These are phyloP conservation scores for Leptinotarsa juncta DNA, from an alignment of 2,888 invertebrate genomes.

Conservation along the genomic window DNA sequence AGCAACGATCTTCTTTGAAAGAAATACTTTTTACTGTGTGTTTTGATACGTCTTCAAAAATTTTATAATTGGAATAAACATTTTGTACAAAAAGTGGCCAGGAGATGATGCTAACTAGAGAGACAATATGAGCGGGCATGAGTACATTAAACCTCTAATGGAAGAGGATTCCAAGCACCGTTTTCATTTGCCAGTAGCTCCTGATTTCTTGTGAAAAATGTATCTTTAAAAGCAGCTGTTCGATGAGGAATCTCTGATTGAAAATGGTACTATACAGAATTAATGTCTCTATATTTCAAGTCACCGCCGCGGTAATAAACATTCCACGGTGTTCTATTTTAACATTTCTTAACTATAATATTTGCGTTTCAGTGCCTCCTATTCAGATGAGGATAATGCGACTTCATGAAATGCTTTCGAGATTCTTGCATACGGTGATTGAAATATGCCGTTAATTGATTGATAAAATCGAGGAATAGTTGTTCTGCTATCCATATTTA, in stretches of 20 bases:
- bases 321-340: slow-evolving; percentile 25
- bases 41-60: too few species aligned
- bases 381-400: slow-evolving; percentile 18
- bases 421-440: slow-evolving; percentile 16
- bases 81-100: too few species aligned
- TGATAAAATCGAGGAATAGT: slow-evolving; percentile 5
- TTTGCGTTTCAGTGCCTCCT: slow-evolving; percentile 19
- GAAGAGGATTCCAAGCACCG: too few species aligned
- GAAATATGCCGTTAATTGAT: slow-evolving; percentile 19
- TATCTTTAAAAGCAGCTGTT: not conserved
- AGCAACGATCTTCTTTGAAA: too few species aligned
- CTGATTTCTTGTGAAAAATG: not conserved
- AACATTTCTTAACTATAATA: slow-evolving; percentile 23
- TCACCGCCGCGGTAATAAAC: slow-evolving; percentile 17
- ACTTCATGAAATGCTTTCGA: not conserved
- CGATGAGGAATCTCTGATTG: not conserved
- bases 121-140: too few species aligned
- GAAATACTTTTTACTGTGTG: too few species aligned
- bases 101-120: too few species aligned
- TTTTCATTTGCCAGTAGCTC: too few species aligned
- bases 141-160: too few species aligned
- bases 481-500: slow-evolving; percentile 1
- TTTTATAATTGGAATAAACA: too few species aligned
- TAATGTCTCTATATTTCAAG: slow-evolving; percentile 11
- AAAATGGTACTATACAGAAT: not conserved